phyloP scores from a whole-genome alignment of 2,888 invertebrate species.

The Plagodis dolabraria region DNA sequence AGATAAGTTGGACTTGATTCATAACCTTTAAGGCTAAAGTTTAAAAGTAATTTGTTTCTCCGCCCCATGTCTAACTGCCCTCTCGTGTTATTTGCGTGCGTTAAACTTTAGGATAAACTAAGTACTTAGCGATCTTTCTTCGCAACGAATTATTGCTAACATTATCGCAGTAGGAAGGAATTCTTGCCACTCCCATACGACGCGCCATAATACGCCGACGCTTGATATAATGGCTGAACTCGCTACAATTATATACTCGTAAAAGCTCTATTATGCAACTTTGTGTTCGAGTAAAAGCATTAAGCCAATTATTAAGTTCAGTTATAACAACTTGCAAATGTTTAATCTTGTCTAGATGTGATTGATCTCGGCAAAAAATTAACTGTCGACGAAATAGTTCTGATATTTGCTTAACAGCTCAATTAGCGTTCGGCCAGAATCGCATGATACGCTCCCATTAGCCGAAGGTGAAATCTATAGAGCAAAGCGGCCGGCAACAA shows the following conservation, averaged over 20 bases:
- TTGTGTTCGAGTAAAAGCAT: conserved; percentile 19
- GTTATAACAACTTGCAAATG: conserved; percentile 35
- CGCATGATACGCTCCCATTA: conserved; percentile 59
- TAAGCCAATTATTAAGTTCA: conserved; percentile 19
- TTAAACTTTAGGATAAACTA: conserved; percentile 5
- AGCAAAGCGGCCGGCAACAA: conserved; percentile 51
- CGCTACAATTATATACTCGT: conserved; percentile 46
- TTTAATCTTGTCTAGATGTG: conserved; percentile 28
- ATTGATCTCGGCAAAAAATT: conserved; percentile 38
- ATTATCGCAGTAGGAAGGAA: conserved; percentile 42
- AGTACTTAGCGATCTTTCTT: conserved; percentile 2
- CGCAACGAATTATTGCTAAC: conserved; percentile 18
- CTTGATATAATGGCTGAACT: conserved; percentile 51
- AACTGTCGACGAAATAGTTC: conserved; percentile 35
- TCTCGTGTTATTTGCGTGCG: conserved; percentile 6
- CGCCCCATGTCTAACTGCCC: conserved; percentile 9
- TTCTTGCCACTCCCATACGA: conserved; percentile 51
- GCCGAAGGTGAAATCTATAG: conserved; percentile 65
- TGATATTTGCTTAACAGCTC: conserved; percentile 48
- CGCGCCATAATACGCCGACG: conserved; percentile 49
- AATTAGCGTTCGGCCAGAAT: conserved; percentile 53
- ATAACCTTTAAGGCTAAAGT: conserved; percentile 27
- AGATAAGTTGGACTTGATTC: conserved; percentile 32
- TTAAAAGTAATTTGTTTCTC: conserved; percentile 28
- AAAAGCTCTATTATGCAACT: conserved; percentile 20